Evolutionary conservation across 2,888 invertebrate species (phyloP), one percentile per base, ranked within the genome.

Genomic region (Crocallis elinguaria): DNA sequence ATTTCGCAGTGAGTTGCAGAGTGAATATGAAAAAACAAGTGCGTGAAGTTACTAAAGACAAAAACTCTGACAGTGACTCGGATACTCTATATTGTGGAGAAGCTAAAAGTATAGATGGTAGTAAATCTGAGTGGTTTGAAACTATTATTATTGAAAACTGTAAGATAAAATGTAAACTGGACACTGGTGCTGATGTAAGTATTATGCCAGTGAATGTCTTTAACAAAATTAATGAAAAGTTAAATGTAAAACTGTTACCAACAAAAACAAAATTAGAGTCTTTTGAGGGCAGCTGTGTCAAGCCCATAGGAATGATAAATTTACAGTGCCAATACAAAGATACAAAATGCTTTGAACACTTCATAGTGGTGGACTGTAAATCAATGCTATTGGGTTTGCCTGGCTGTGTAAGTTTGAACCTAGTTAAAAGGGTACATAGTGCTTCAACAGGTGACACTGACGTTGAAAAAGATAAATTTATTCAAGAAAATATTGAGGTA

Each of bases 1-100:
- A 19, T 19, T 29, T 27, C 8, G 8, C n/a, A 17, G 12, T 27
- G 45, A 50, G 48, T 55, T 30, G 30, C 30, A 30, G 6, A 3
- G 30, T 30, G 12, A 30, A 30, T 30, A 13, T 7, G 2, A 30
- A 13, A 0, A 30, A 30, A 9, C 11, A 30, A 30, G 30, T 30
- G 1, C 30, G 13, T 12, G 30, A 30, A 13, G 30, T 30, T 0
- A 30, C 0, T 8, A 30, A 30, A 30, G 13, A 30, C 5, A 6
- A 4, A 12, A 30, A 30, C 13, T 30, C 29, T 12, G 29, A 30
- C 8, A 30, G 30, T 13, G 30, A 30, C 4, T 30, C 13, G 3
- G 19, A 19, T 4, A 19, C 19, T 19, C 3, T 19, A 19, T 19
- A 19, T 5, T 19, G 19, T 5, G 19, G 19, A 19, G 19, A 12